Evolutionary conservation across 2,797 vertebrate species (phyloP).

Genomic region (Leucoraja ocellata): DNA sequence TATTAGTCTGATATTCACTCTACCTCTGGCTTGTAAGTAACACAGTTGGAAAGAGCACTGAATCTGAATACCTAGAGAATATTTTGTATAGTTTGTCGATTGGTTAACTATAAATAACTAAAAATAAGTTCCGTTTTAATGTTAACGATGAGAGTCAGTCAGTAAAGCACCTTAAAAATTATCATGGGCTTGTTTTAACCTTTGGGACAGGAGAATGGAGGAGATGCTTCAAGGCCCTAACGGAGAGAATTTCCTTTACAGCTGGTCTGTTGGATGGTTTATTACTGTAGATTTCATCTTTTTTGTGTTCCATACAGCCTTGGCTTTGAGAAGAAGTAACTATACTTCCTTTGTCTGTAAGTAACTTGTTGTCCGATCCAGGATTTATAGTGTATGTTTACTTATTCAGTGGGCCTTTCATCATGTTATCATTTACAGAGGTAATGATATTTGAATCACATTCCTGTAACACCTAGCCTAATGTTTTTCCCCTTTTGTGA

Average conservation of each 20-base stretch:
- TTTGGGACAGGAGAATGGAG: background rate
- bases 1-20: background rate
- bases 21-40: background rate
- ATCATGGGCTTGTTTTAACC: background rate
- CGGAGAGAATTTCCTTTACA: constrained; percentile 3
- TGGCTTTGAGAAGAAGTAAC: constrained; percentile 13
- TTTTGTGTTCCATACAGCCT: background rate
- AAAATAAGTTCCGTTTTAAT: background rate
- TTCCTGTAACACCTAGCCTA: background rate
- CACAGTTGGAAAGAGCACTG: too few species aligned
- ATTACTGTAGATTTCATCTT: background rate
- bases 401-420: constrained; percentile 11
- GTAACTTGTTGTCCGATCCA: background rate
- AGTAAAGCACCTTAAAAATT: background rate
- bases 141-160: background rate
- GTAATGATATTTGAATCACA: constrained; percentile 6
- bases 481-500: background rate
- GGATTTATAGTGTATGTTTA: constrained; percentile 10
- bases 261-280: background rate
- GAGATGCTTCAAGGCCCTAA: background rate
- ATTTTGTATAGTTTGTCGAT: background rate
- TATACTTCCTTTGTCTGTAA: background rate
- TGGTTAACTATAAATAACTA: constrained; percentile 1
- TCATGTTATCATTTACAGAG: constrained; percentile 1
- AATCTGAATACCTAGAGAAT: background rate